A percentile compares a stretch with the other conserved stretches of the same genome.
Conservation (phyloP, 2,888 invertebrate genomes). For the Drosophila nigricruria region DNA sequence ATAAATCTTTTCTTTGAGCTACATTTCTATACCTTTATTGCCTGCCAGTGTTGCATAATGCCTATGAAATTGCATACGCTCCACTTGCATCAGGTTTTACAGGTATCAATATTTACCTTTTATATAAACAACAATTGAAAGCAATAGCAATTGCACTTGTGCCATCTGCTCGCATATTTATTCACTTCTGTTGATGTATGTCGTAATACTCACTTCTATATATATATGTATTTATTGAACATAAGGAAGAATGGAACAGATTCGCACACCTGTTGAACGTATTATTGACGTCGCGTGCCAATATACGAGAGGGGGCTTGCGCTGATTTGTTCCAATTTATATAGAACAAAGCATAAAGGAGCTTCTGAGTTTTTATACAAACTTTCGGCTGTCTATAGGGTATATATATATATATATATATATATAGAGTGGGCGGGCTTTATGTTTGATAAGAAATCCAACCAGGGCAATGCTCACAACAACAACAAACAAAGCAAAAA, state of each 20-base stretch:
- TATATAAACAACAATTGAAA: conserved; percentile 15
- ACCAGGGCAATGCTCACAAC: conserved; percentile 34
- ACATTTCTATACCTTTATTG: background rate
- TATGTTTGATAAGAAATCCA: conserved; percentile 43
- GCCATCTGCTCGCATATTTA: conserved; percentile 10
- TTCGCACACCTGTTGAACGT: conserved; percentile 8
- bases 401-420: too few species aligned
- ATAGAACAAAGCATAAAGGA: background rate
- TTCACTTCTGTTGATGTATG: conserved; percentile 25
- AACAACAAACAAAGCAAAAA: conserved; percentile 14
- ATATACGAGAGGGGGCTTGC: too few species aligned
- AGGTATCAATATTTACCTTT: conserved; percentile 34
- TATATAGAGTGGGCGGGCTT: conserved; percentile 1
- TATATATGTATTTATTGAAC: background rate
- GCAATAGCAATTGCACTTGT: conserved; percentile 18
- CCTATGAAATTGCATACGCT: background rate
- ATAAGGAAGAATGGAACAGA: background rate
- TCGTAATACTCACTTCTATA: conserved; percentile 17
- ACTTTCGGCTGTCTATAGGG: background rate
- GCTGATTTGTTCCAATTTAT: background rate
- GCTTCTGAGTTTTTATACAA: background rate
- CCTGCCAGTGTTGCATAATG: background rate
- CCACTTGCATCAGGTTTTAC: background rate
- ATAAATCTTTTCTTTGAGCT: background rate
- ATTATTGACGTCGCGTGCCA: conserved; percentile 24